Percentiles rank a stretch among this genome's conserved stretches.
These are phyloP conservation scores for Anoncus sp. DNA, from an alignment of 2,888 invertebrate genomes.

Conservation along the genomic window DNA sequence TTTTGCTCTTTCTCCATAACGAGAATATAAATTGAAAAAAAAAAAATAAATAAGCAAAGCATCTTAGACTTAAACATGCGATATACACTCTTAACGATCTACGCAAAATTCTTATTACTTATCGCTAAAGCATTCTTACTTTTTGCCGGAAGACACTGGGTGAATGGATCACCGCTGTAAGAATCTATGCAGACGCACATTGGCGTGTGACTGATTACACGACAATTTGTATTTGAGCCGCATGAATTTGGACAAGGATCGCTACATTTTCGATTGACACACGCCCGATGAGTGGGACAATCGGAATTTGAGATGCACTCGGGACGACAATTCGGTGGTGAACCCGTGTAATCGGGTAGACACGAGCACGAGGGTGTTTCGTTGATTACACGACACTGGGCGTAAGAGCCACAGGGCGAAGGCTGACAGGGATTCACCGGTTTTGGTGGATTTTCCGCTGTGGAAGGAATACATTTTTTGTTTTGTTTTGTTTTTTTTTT, in stretches of 20 bases:
- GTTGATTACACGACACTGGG: slow-evolving; percentile 88
- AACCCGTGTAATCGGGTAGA: slow-evolving; percentile 88
- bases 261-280: slow-evolving; percentile 90
- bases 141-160: slow-evolving; percentile 85
- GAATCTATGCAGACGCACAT: slow-evolving; percentile 87
- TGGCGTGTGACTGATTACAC: slow-evolving; percentile 90
- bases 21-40: neutral
- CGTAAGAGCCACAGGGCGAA: slow-evolving; percentile 83
- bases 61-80: slow-evolving; percentile 32
- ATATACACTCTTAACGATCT: neutral
- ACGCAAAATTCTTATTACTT: neutral
- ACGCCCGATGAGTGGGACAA: slow-evolving; percentile 89
- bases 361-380: slow-evolving; percentile 87
- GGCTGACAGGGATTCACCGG: slow-evolving; percentile 77
- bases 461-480: slow-evolving; percentile 16
- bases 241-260: slow-evolving; percentile 91
- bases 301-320: slow-evolving; percentile 91
- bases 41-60: slow-evolving; percentile 14
- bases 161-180: slow-evolving; percentile 86
- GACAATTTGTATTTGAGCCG: slow-evolving; percentile 89
- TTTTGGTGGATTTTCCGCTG: slow-evolving; percentile 58
- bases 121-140: slow-evolving; percentile 83
- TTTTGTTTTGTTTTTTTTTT: too few species aligned
- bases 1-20: neutral
- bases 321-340: slow-evolving; percentile 90